Conservation (phyloP, 2,797 vertebrate species). For the Hydrolagus colliei region DNA sequence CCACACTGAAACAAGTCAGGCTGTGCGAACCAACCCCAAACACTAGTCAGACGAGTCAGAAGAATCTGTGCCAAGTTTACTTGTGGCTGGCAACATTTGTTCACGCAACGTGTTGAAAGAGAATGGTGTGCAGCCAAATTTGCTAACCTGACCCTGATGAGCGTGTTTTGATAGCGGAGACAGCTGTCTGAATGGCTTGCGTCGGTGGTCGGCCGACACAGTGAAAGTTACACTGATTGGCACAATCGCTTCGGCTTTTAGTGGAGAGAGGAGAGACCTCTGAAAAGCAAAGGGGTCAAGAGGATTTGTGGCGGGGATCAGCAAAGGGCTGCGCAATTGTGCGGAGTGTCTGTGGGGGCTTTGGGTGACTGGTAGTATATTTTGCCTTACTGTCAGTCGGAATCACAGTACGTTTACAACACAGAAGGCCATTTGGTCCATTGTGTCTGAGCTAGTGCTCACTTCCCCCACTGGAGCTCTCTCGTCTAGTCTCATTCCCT, state of each 20-base stretch:
- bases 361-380: not conserved
- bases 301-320: not conserved
- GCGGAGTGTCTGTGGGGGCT: not conserved
- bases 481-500: not conserved
- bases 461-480: not conserved
- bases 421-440: slow-evolving; percentile 39
- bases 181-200: not conserved
- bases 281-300: not conserved
- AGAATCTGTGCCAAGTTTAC: not conserved
- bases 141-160: not conserved
- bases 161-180: not conserved
- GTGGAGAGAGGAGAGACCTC: not conserved
- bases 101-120: not conserved
- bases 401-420: slow-evolving; percentile 34
- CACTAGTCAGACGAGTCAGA: not conserved
- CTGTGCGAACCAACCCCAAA: not conserved
- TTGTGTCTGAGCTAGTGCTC: slow-evolving; percentile 34
- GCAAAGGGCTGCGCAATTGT: not conserved
- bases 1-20: not conserved
- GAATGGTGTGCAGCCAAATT: not conserved
- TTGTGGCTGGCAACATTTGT: not conserved
- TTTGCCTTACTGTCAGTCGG: not conserved
- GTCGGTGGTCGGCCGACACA: not conserved
- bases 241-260: not conserved
- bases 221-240: not conserved